A percentile compares a stretch with the other conserved stretches of the same genome.
Evolutionary conservation across 2,888 invertebrate genomes (phyloP).

Genomic region (Spodoptera exigua): DNA sequence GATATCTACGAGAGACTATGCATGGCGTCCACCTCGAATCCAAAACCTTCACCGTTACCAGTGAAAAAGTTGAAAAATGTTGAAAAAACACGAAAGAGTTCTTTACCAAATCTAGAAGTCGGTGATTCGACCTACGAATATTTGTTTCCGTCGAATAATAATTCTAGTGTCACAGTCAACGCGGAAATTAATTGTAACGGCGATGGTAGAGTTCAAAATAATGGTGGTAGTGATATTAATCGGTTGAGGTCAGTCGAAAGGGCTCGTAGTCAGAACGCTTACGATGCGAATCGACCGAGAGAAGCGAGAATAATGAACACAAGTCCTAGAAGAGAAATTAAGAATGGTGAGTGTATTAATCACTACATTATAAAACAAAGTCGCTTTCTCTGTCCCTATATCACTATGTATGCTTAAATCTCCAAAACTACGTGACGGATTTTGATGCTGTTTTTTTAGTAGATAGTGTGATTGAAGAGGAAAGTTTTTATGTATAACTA

Average conservation of each 20-base stretch:
- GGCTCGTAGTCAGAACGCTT: slow-evolving; percentile 80
- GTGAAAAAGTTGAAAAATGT: slow-evolving; percentile 68
- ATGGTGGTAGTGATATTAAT: slow-evolving; percentile 32
- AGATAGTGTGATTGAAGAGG: too few relatives aligned
- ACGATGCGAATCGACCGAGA: slow-evolving; percentile 69
- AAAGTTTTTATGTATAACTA: too few relatives aligned
- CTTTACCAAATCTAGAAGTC: slow-evolving; percentile 79
- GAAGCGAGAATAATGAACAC: slow-evolving; percentile 69
- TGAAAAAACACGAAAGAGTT: slow-evolving; percentile 78
- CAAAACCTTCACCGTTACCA: slow-evolving; percentile 67
- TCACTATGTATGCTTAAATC: too few relatives aligned
- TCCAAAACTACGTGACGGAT: too few relatives aligned
- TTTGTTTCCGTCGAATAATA: slow-evolving; percentile 74
- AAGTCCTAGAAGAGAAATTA: slow-evolving; percentile 74
- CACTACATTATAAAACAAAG: too few relatives aligned
- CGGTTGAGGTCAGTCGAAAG: slow-evolving; percentile 69
- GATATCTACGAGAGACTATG: slow-evolving; percentile 79
- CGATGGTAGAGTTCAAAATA: slow-evolving; percentile 26
- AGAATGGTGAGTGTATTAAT: slow-evolving; percentile 69
- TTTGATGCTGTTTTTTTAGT: too few relatives aligned
- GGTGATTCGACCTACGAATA: slow-evolving; percentile 80
- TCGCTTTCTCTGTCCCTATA: too few relatives aligned
- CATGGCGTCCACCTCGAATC: slow-evolving; percentile 79
- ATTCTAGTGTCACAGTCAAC: slow-evolving; percentile 42
- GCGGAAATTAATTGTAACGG: slow-evolving; percentile 56